These are phyloP conservation scores for Otus sunia DNA, from an alignment of 2,113 vertebrate species.

Conservation along the genomic window DNA sequence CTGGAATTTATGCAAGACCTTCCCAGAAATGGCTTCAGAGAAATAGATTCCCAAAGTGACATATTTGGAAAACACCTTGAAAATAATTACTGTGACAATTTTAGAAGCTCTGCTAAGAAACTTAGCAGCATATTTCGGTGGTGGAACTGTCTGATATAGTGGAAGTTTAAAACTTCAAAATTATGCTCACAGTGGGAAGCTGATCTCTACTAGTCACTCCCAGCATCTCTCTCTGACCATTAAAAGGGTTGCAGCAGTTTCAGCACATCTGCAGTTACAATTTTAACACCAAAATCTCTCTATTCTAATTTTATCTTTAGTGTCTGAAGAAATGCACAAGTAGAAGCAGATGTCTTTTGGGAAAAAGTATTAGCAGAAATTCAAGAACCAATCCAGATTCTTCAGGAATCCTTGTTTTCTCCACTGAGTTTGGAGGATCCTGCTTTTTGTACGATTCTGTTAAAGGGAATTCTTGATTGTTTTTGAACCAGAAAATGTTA, in stretches of 20 bases:
- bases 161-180: slow-evolving; percentile 15
- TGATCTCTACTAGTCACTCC: not conserved
- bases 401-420: not conserved
- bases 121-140: not conserved
- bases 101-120: slow-evolving; percentile 12
- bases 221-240: not conserved
- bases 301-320: not conserved
- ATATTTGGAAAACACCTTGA: slow-evolving; percentile 1
- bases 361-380: not conserved
- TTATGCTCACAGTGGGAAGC: not conserved
- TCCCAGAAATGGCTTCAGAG: not conserved
- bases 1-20: not conserved
- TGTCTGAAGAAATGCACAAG: not conserved
- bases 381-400: not conserved
- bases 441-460: not conserved
- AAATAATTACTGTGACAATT: not conserved
- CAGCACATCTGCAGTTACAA: not conserved
- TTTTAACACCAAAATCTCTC: not conserved
- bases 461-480: accelerated
- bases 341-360: not conserved
- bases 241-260: not conserved
- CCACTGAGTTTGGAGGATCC: not conserved
- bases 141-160: not conserved
- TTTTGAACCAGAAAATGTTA: not conserved
- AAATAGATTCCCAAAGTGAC: not conserved